phyloP scores from a whole-genome alignment of 2,797 vertebrate genomes.

The Poecilia picta region DNA sequence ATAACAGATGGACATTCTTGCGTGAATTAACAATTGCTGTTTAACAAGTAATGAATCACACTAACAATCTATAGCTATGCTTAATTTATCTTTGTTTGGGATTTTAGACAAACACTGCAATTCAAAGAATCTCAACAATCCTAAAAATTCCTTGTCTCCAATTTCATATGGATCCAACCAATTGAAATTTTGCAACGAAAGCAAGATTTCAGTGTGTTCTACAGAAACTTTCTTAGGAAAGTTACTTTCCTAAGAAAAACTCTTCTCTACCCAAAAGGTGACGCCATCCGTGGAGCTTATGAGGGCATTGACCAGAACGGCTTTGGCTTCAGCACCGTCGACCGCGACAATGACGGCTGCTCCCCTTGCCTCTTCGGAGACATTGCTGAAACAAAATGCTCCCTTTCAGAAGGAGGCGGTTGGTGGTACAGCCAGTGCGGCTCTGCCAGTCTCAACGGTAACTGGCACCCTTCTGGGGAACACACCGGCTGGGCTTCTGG shows the following conservation, averaged over 20 bases:
- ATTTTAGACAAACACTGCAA: no score
- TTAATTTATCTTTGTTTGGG: no score
- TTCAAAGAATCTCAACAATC: background rate
- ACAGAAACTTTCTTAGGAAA: background rate
- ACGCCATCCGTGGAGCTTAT: constrained; percentile 57
- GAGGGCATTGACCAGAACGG: constrained; percentile 64
- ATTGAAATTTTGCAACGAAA: background rate
- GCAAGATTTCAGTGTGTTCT: background rate
- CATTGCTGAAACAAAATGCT: constrained; percentile 35
- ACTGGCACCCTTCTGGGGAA: constrained; percentile 53
- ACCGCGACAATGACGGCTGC: constrained; percentile 70
- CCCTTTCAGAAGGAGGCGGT: background rate
- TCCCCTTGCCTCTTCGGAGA: constrained; percentile 62
- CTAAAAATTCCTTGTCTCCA: background rate
- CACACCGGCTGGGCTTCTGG: constrained; percentile 57
- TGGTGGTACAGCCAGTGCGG: constrained; percentile 79
- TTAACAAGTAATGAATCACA: background rate
- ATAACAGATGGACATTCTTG: background rate
- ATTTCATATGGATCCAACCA: background rate
- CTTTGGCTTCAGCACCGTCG: constrained; percentile 71
- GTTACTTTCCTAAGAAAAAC: background rate
- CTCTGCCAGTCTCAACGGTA: constrained; percentile 65
- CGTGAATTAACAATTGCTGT: background rate
- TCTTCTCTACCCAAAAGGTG: constrained; percentile 46
- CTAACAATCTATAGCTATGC: no score